Conservation (phyloP, 2,113 vertebrate species). For the Verasper variegatus region DNA sequence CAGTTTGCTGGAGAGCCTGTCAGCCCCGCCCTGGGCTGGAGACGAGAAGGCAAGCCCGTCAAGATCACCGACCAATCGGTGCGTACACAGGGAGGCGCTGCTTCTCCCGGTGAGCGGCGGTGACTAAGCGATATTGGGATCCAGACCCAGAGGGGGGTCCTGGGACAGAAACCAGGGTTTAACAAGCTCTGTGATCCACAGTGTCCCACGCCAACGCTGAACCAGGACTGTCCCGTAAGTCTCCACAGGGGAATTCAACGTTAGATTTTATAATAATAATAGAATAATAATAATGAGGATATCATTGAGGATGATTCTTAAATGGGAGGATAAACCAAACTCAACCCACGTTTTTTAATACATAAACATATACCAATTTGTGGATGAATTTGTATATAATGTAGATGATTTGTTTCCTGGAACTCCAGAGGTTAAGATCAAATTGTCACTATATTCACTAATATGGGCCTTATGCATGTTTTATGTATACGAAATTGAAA, state of each 20-base stretch:
- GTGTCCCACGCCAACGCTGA: neutral
- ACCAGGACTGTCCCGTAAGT: no score
- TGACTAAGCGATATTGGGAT: conserved; percentile 77
- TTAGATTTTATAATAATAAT: no score
- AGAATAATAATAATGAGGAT: no score
- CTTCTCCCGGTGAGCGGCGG: conserved; percentile 48
- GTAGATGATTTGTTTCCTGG: neutral
- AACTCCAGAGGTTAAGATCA: neutral
- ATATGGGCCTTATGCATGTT: neutral
- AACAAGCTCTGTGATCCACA: neutral
- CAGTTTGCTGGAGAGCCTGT: conserved; percentile 59
- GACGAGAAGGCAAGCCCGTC: conserved; percentile 58
- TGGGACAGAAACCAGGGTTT: neutral
- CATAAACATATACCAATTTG: no score
- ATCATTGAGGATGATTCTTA: no score
- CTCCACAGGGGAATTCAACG: no score
- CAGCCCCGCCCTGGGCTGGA: conserved; percentile 81
- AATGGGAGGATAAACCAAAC: neutral
- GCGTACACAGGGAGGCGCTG: conserved; percentile 66
- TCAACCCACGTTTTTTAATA: neutral
- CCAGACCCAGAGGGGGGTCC: neutral
- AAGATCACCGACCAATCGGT: conserved; percentile 65
- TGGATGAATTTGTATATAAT: no score
- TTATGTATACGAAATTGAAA: no score
- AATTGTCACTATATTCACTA: neutral